Base-by-base conservation (phyloP, 1,140 invertebrate species). In the Platorchestia sp. region DNA sequence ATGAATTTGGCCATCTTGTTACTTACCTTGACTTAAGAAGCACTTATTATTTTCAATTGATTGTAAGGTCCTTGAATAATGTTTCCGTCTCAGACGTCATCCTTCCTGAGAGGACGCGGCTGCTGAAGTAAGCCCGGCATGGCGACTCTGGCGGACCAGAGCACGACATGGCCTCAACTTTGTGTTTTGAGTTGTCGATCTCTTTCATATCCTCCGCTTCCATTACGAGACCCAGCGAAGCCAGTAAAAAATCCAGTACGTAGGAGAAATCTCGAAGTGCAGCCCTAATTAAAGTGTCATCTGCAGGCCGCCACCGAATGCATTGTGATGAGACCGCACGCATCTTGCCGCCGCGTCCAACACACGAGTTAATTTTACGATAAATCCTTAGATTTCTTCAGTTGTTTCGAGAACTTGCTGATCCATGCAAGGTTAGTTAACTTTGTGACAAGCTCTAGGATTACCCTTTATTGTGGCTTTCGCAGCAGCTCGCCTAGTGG, bases 261-360 rank as follows among this genome's bases (percentile, higher is more conserved):
- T 93, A 40, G 91, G 91, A 93, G 91, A 93, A 93, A 93, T 93
- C 91, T 93, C 44, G 36, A 19, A 93, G 91, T 45, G 91, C 41
- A 22, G 91, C 19, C 91, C 19, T 93, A 93, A 93, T 93, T 93
- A 93, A 93, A 93, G 91, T 93, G 91, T 45, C 91, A 93, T 93
- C 91, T 93, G 91, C 91, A 93, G 91, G 6, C 41, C 19, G 36
- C 91, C 45, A 44, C 91, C 87, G 44, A 90, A 45, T 93, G 91
- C 91, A 93, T 93, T 93, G 91, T 93, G 91, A 93, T 93, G 91
- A 93, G 91, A 44, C 87, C 27, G 41, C 59, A 75, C 27, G 59
- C 59, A 36, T 75, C 7, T 51, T 19, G 47, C 47, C 19, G 47
- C 47, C 19, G 47, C 19, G 47, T 27, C 10, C 36, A 36, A 75